Percentiles rank a stretch among this genome's conserved stretches.
phyloP scores from a whole-genome alignment of 2,113 vertebrate species.

The Tetraodon nigroviridis region DNA sequence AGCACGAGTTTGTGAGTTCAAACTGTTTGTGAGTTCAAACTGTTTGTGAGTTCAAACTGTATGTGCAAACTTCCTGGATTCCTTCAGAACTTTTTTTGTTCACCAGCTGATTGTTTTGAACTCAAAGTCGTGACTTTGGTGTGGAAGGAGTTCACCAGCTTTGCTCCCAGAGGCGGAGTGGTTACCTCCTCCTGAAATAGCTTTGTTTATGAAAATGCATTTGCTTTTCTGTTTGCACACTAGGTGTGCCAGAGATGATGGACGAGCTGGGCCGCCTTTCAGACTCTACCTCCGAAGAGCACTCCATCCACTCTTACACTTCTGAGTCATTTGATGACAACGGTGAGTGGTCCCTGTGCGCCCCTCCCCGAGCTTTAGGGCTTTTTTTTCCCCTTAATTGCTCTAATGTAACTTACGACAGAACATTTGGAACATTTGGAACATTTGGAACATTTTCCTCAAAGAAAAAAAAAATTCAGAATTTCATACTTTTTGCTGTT shows the following conservation, averaged over 20 bases:
- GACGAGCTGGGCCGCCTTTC: constrained; percentile 83
- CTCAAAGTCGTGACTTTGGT: too few relatives aligned
- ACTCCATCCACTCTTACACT: constrained; percentile 88
- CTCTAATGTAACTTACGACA: not conserved
- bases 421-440: too few relatives aligned
- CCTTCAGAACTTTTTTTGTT: too few relatives aligned
- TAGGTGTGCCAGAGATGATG: constrained; percentile 74
- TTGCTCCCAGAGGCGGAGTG: too few relatives aligned
- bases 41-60: too few relatives aligned
- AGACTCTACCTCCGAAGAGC: constrained; percentile 87
- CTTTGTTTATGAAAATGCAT: not conserved
- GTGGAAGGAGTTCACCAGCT: too few relatives aligned
- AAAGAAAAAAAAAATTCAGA: not conserved
- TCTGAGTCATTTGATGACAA: constrained; percentile 94
- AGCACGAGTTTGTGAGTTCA: too few relatives aligned
- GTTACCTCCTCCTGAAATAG: not conserved
- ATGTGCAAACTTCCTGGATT: too few relatives aligned
- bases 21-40: too few relatives aligned
- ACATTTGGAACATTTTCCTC: too few relatives aligned
- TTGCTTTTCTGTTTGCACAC: constrained; percentile 8
- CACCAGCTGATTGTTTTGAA: too few relatives aligned
- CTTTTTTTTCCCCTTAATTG: not conserved
- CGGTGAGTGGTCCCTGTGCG: constrained; percentile 72
- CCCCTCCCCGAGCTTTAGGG: not conserved
- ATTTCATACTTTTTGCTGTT: not conserved